These are phyloP conservation scores for Hipparchia semele DNA, from an alignment of 2,888 invertebrate species.

Conservation along the genomic window DNA sequence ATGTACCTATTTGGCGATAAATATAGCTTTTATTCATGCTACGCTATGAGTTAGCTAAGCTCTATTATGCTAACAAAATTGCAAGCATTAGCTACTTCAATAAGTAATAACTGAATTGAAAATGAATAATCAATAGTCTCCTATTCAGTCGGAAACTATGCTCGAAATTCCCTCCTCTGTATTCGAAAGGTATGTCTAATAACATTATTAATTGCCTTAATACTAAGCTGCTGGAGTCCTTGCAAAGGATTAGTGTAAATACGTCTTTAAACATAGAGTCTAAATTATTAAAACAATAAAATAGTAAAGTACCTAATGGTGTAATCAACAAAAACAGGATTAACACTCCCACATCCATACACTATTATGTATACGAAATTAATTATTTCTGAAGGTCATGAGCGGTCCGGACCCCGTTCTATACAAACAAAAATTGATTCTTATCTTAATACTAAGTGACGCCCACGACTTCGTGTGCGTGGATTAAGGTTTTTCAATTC, in stretches of 20 bases:
- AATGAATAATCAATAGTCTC: conserved; percentile 17
- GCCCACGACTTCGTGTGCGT: too few species aligned
- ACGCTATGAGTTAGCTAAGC: background rate
- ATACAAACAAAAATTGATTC: too few species aligned
- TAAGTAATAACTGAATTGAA: conserved; percentile 14
- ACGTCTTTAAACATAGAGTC: background rate
- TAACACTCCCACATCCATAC: background rate
- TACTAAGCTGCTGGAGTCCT: background rate
- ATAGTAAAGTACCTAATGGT: background rate
- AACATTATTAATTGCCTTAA: conserved; percentile 18
- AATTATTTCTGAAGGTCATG: too few species aligned
- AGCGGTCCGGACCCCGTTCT: too few species aligned
- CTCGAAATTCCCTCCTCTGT: conserved; percentile 5
- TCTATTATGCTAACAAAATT: background rate
- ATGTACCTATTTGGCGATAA: too few species aligned
- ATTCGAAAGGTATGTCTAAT: conserved; percentile 16
- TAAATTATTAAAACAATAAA: background rate
- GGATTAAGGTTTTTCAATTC: too few species aligned
- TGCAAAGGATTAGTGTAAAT: background rate
- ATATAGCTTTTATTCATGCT: background rate
- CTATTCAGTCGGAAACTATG: conserved; percentile 15
- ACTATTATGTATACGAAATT: background rate
- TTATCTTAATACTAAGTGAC: too few species aligned
- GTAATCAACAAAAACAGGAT: conserved; percentile 8
- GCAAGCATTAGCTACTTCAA: background rate